Evolutionary conservation across 2,888 invertebrate species (phyloP).

Genomic region (Drosophila anomalata): DNA sequence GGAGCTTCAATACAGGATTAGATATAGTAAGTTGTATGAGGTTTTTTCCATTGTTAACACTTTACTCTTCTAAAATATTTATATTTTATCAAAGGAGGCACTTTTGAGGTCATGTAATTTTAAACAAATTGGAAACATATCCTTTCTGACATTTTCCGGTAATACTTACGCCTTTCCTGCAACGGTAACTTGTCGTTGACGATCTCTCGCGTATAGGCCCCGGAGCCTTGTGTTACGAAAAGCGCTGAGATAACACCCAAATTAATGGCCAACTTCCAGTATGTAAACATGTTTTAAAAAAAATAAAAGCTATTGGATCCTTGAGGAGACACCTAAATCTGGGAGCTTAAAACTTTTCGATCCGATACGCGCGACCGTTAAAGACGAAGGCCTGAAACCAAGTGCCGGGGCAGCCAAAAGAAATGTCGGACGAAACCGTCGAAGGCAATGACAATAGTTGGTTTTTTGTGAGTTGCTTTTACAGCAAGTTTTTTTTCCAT

Average conservation of each 20-base stretch:
- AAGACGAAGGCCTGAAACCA: slow-evolving; percentile 54
- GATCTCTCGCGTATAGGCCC: slow-evolving; percentile 79
- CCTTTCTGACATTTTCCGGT: background rate
- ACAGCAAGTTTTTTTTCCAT: slow-evolving; percentile 55
- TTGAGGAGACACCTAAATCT: slow-evolving; percentile 13
- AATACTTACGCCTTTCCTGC: slow-evolving; percentile 84
- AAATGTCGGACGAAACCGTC: slow-evolving; percentile 62
- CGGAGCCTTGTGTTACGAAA: slow-evolving; percentile 39
- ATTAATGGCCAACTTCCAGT: slow-evolving; percentile 52
- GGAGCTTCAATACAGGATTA: slow-evolving; percentile 80
- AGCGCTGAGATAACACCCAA: slow-evolving; percentile 29
- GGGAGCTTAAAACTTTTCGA: slow-evolving; percentile 1
- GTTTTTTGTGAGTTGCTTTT: slow-evolving; percentile 25
- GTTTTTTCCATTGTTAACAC: background rate
- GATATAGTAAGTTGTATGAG: background rate
- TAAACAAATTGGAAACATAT: background rate
- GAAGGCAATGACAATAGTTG: slow-evolving; percentile 54
- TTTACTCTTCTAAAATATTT: background rate
- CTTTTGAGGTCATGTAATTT: background rate
- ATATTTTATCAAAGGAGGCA: background rate
- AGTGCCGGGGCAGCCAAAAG: slow-evolving; percentile 54
- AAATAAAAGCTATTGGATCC: slow-evolving; percentile 32
- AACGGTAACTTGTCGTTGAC: slow-evolving; percentile 83
- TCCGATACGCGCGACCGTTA: slow-evolving; percentile 58
- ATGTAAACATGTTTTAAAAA: slow-evolving; percentile 47